Percentiles rank a stretch among this genome's conserved stretches.
Evolutionary conservation across 2,113 vertebrate genomes (phyloP).

Genomic region (Uria aalge): DNA sequence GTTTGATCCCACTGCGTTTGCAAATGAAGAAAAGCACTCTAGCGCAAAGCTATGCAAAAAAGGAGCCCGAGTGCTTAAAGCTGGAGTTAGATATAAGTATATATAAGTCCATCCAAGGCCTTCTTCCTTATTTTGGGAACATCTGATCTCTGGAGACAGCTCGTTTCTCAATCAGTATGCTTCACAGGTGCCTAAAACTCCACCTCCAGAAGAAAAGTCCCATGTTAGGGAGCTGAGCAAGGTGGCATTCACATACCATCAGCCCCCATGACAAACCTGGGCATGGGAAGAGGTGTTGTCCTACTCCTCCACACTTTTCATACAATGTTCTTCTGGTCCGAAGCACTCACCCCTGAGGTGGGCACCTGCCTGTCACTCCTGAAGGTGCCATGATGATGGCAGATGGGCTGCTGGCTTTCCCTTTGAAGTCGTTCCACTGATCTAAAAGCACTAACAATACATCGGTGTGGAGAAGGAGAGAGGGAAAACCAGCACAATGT

Average conservation of each 20-base stretch:
- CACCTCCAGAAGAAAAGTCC: neutral
- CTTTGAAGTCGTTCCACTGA: neutral
- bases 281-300: neutral
- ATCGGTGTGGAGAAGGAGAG: neutral
- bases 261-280: neutral
- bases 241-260: neutral
- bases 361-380: neutral
- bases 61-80: neutral
- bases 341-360: neutral
- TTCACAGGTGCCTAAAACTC: neutral
- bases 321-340: neutral
- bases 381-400: neutral
- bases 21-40: neutral
- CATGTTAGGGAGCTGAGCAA: fast-evolving
- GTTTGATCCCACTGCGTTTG: neutral
- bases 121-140: neutral
- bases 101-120: neutral
- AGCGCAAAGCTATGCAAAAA: neutral
- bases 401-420: neutral
- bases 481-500: neutral
- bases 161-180: neutral
- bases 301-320: neutral
- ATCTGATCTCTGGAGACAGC: neutral
- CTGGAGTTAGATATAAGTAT: neutral
- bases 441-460: neutral